A percentile compares a stretch with the other conserved stretches of the same genome.
phyloP scores from a whole-genome alignment of 2,797 vertebrate genomes.

The Choloepus didactylus region DNA sequence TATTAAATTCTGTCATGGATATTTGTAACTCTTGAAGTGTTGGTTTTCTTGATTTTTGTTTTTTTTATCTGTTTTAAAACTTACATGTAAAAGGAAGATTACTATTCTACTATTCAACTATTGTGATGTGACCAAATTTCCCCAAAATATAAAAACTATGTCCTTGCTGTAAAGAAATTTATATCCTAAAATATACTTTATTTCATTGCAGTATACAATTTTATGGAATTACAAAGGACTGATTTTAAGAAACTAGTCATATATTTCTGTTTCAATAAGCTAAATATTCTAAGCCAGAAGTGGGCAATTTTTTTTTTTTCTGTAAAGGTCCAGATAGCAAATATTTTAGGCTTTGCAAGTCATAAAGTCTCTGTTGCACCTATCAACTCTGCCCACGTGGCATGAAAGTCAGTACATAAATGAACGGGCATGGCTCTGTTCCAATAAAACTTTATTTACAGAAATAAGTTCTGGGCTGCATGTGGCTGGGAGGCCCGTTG shows the following conservation, averaged over 20 bases:
- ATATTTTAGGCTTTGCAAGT: not conserved
- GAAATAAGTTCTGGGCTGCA: conserved; percentile 36
- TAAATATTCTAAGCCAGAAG: not conserved
- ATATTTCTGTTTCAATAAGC: not conserved
- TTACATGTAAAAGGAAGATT: not conserved
- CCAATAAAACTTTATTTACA: not conserved
- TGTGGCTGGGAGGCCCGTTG: not conserved
- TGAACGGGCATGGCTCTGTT: not conserved
- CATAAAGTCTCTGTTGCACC: not conserved
- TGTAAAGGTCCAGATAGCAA: not conserved
- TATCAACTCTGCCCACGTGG: not conserved
- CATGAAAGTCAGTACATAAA: not conserved
- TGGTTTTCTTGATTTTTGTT: not conserved
- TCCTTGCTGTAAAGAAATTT: conserved; percentile 19
- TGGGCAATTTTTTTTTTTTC: not conserved
- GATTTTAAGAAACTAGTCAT: not conserved
- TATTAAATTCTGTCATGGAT: not conserved
- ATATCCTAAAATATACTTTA: not conserved
- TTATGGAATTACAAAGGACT: not conserved
- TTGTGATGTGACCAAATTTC: not conserved
- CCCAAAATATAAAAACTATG: not conserved
- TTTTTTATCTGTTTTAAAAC: not conserved
- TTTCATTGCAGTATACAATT: not conserved
- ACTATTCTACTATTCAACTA: not conserved
- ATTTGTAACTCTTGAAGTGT: not conserved